Base-by-base conservation (phyloP, 1,140 invertebrate species). In the Ceratoteleas bidentatus region DNA sequence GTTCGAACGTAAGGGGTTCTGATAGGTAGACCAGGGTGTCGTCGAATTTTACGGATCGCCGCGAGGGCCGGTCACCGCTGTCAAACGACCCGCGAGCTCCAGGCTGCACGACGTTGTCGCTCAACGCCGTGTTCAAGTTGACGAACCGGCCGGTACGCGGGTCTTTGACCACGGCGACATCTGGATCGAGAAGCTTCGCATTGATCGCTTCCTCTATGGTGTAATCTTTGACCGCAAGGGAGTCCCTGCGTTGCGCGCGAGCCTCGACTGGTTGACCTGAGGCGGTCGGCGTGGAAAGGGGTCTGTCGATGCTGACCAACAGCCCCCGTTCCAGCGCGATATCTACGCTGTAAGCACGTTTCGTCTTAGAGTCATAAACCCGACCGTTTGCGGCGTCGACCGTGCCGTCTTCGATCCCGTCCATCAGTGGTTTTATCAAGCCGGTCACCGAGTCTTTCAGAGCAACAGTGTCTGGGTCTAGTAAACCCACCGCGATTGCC, bases 351-450 rank as follows among this genome's bases (percentile, higher is more conserved):
- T 95, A 95, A 0, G 92, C 91, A 53, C 94, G 93, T 86, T 95
- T 96, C 1, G 95, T 94, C 88, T 96, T 95, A 0, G 94, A 93
- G 92, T 98, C 96, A 38, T 95, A 92, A 52, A 98, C 95, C 49
- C 93, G 92, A 58, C 97, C 96, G 85, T 94, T 95, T 0, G 92
- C 85, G 5, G 95, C 92, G 88, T 98, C 95, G 36, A 98, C 94
- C 57, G 95, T 94, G 33, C 95, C 96, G 84, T 96, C 95, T 77
- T 96, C 94, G 70, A 98, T 96, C 9, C 96, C 96, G 34, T 93
- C 90, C 9, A 92, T 84, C 2, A 98, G 86, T 6, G 96, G 93
- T 87, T 96, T 95, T 50, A 96, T 93, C 78, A 94, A 93, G 56
- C 95, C 95, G 9, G 94, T 95, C 0, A 93, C 89, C 15, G 94